A percentile compares a stretch with the other conserved stretches of the same genome.
These are phyloP conservation scores for Eledona agricola DNA, from an alignment of 2,888 invertebrate genomes.

Conservation along the genomic window DNA sequence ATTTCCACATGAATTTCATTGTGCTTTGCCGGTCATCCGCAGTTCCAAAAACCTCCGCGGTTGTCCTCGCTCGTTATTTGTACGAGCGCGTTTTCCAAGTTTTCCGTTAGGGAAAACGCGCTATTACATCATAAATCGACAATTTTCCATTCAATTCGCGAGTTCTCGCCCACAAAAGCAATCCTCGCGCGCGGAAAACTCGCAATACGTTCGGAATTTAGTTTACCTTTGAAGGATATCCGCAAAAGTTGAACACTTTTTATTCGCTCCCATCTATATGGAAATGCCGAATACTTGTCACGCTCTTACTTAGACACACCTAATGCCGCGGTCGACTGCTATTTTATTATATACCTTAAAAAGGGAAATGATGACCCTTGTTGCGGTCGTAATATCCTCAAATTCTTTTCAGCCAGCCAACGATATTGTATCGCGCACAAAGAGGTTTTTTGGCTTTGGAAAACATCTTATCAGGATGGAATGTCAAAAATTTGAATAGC, in stretches of 20 bases:
- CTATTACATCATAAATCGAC: constrained; percentile 56
- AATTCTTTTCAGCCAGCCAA: constrained; percentile 15
- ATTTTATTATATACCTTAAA: constrained; percentile 9
- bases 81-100: no score
- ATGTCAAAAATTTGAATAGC: constrained; percentile 39
- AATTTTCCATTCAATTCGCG: constrained; percentile 57
- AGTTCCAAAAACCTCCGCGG: no score
- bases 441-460: constrained; percentile 5
- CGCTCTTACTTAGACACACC: constrained; percentile 12
- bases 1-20: no score
- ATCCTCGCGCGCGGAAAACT: constrained; percentile 51
- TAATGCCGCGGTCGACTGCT: background rate
- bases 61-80: no score
- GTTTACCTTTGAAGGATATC: constrained; percentile 52
- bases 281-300: constrained; percentile 41
- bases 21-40: no score
- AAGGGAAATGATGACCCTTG: constrained; percentile 2
- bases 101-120: constrained; percentile 38
- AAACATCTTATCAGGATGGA: constrained; percentile 41
- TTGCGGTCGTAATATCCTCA: constrained; percentile 1
- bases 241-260: constrained; percentile 48
- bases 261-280: constrained; percentile 47
- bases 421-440: constrained; percentile 11
- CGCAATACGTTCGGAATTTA: constrained; percentile 51
- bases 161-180: constrained; percentile 52